phyloP scores from a whole-genome alignment of 92 coral and sea anemone species.

The Epizoanthus illoricatus region DNA sequence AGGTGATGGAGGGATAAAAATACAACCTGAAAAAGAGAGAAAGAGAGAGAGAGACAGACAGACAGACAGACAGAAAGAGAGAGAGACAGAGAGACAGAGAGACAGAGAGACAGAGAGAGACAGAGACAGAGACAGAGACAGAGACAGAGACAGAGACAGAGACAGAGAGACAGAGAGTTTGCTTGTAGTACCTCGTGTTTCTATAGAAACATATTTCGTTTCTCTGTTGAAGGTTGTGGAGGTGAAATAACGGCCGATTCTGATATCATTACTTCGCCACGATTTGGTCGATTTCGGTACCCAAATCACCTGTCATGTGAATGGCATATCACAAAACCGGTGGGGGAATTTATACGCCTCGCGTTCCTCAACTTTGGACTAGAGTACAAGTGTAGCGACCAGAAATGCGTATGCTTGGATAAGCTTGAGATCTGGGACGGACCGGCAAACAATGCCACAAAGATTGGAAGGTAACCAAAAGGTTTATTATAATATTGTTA shows the following conservation, averaged over 20 bases:
- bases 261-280: conserved; percentile 77
- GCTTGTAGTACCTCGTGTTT: too few species aligned
- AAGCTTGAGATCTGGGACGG: conserved; percentile 87
- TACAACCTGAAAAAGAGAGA: too few species aligned
- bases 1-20: too few species aligned
- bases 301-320: conserved; percentile 78
- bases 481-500: too few species aligned
- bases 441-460: conserved; percentile 63
- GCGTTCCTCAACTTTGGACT: conserved; percentile 58
- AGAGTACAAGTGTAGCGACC: conserved; percentile 52
- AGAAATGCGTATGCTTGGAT: conserved; percentile 62
- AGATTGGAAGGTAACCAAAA: conserved; percentile 61
- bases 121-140: too few species aligned
- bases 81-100: too few species aligned
- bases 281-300: conserved; percentile 73
- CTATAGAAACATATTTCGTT: background rate
- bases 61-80: too few species aligned
- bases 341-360: conserved; percentile 65
- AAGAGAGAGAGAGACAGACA: too few species aligned
- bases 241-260: conserved; percentile 47
- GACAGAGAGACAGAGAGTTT: too few species aligned
- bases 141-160: too few species aligned
- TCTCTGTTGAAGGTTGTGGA: conserved; percentile 67
- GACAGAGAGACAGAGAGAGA: too few species aligned
- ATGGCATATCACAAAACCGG: conserved; percentile 68